A percentile compares a stretch with the other conserved stretches of the same genome.
phyloP scores from a whole-genome alignment of 1,140 invertebrate genomes.

The Apocrypta bakeri region DNA sequence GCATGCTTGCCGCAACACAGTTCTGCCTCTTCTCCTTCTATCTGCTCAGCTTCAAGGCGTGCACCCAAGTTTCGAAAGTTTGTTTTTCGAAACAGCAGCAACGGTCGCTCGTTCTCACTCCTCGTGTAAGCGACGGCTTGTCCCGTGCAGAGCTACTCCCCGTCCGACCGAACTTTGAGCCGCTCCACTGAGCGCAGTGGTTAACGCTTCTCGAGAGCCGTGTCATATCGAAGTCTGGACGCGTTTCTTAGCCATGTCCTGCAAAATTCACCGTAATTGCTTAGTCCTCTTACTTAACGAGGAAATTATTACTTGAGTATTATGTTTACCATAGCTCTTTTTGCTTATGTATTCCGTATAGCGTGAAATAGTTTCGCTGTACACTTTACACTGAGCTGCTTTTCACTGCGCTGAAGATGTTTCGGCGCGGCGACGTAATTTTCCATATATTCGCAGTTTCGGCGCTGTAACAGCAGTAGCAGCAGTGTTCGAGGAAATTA shows the following conservation, averaged over 20 bases:
- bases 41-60: constrained; percentile 13
- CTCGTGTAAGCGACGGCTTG: constrained; percentile 45
- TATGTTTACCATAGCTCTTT: neutral
- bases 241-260: constrained; percentile 22
- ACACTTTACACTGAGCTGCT: no score
- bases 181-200: constrained; percentile 30
- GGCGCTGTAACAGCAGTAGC: no score
- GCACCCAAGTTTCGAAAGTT: constrained; percentile 40
- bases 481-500: neutral
- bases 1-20: neutral
- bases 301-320: neutral
- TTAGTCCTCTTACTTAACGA: constrained; percentile 11
- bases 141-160: constrained; percentile 12
- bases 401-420: neutral
- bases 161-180: constrained; percentile 48
- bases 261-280: constrained; percentile 19
- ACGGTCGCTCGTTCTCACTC: no score
- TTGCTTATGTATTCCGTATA: neutral
- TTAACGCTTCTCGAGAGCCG: neutral
- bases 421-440: no score
- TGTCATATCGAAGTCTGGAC: constrained; percentile 33
- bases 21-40: neutral
- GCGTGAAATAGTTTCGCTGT: no score
- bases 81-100: constrained; percentile 33
- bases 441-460: neutral